Percentiles rank a stretch among this genome's conserved stretches.
These are phyloP conservation scores for Dicyrtoma fusca DNA, from an alignment of 2,888 invertebrate genomes.

Conservation along the genomic window DNA sequence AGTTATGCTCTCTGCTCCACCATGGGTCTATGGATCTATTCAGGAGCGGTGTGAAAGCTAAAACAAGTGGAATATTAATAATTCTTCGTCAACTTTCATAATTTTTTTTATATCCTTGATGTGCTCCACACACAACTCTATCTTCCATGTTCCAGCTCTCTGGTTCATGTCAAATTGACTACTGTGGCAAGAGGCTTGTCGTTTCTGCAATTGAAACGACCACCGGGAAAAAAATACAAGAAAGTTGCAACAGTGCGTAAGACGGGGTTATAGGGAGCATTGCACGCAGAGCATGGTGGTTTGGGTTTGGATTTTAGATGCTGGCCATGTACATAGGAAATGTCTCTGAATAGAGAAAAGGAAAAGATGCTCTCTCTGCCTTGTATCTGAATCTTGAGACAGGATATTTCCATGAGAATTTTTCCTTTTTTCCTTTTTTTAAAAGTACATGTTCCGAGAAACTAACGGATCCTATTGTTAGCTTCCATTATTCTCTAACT, in stretches of 20 bases:
- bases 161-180: too few species aligned
- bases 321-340: too few species aligned
- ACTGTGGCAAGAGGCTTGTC: not conserved
- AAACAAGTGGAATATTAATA: slow-evolving; percentile 36
- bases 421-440: too few species aligned
- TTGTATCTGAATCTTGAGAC: too few species aligned
- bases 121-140: too few species aligned
- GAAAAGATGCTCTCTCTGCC: too few species aligned
- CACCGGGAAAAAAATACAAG: not conserved
- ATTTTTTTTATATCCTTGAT: slow-evolving; percentile 22
- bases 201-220: not conserved
- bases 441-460: too few species aligned
- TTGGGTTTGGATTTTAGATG: not conserved
- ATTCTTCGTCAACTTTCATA: slow-evolving; percentile 29
- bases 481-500: too few species aligned
- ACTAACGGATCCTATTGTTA: not conserved
- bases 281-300: too few species aligned
- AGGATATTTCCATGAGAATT: too few species aligned
- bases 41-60: slow-evolving; percentile 35
- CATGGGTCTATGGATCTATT: slow-evolving; percentile 27
- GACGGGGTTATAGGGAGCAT: not conserved
- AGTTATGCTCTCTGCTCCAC: slow-evolving; percentile 32
- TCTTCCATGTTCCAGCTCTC: too few species aligned
- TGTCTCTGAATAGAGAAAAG: too few species aligned
- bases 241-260: slow-evolving; percentile 16